Conservation (phyloP, 1,140 invertebrate genomes). For the Plutomurus gul region DNA sequence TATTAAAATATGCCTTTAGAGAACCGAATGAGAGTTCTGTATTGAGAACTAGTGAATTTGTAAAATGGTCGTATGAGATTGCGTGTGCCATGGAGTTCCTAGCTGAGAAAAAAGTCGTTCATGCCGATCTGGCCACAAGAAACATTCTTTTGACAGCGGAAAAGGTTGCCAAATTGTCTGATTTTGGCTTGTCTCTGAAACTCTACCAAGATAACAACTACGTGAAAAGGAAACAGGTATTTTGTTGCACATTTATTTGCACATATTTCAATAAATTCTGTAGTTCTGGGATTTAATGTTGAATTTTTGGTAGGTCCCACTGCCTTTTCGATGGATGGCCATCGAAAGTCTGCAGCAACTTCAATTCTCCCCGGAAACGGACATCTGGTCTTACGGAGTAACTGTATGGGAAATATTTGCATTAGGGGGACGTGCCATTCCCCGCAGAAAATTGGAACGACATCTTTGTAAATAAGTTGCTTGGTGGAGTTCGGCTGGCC, state of each 20-base stretch:
- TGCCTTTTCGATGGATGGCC: constrained; percentile 60
- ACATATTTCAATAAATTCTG: neutral
- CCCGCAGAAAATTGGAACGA: constrained; percentile 38
- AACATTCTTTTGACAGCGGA: neutral
- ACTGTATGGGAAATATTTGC: constrained; percentile 62
- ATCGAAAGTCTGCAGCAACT: constrained; percentile 57
- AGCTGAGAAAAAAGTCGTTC: neutral
- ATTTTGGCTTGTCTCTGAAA: constrained; percentile 18
- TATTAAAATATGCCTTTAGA: no score
- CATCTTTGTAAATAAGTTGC: neutral
- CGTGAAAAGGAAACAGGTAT: neutral
- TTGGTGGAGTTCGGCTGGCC: neutral
- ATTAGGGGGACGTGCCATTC: constrained; percentile 57
- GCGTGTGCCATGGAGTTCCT: constrained; percentile 1
- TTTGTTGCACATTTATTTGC: neutral
- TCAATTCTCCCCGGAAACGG: constrained; percentile 57
- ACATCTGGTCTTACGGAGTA: constrained; percentile 61
- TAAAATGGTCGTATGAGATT: neutral
- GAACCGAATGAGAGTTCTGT: neutral
- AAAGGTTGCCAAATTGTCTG: neutral
- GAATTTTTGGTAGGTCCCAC: neutral
- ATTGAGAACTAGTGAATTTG: neutral
- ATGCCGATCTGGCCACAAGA: constrained; percentile 7
- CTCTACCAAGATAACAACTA: neutral
- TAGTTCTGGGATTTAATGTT: neutral